Percentiles rank a stretch among this genome's conserved stretches.
Conservation (phyloP, 2,113 vertebrate species). For the Zeus faber region DNA sequence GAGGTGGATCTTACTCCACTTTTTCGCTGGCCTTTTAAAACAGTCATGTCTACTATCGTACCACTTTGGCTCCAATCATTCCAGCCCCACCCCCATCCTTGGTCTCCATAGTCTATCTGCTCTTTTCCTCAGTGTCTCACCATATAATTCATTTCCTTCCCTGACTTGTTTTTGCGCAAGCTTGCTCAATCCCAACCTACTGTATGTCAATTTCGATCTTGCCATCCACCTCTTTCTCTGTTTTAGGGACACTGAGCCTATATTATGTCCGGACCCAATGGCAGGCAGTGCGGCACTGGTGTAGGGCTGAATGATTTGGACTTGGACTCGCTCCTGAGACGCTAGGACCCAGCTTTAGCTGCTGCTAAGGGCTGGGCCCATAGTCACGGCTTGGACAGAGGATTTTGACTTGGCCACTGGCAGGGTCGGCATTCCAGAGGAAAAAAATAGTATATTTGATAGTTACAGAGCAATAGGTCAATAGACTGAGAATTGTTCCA, state of each 20-base stretch:
- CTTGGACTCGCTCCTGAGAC: conserved; percentile 1
- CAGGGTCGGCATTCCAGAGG: conserved; percentile 14
- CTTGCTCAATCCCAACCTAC: neutral
- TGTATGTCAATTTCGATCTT: neutral
- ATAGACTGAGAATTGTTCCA: conserved; percentile 21
- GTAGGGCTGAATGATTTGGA: conserved; percentile 14
- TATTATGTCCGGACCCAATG: no score
- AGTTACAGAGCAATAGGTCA: conserved; percentile 56
- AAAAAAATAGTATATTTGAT: conserved; percentile 18
- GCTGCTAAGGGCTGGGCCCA: conserved; percentile 9
- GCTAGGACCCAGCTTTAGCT: conserved; percentile 1
- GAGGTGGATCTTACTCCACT: conserved; percentile 35
- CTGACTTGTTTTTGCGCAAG: neutral
- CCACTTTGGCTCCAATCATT: conserved; percentile 1
- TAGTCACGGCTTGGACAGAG: conserved; percentile 10
- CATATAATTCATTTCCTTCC: no score
- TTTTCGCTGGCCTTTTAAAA: conserved; percentile 34
- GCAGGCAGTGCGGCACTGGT: conserved; percentile 48
- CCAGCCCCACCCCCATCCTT: conserved; percentile 2
- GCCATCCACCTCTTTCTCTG: neutral
- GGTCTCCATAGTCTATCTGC: neutral
- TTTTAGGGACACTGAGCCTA: neutral
- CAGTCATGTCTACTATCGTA: conserved; percentile 6
- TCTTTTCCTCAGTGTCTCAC: neutral
- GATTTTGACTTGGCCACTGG: neutral